These are phyloP conservation scores for Actinernus sp. DNA, from an alignment of 92 coral and sea anemone genomes.

Conservation along the genomic window DNA sequence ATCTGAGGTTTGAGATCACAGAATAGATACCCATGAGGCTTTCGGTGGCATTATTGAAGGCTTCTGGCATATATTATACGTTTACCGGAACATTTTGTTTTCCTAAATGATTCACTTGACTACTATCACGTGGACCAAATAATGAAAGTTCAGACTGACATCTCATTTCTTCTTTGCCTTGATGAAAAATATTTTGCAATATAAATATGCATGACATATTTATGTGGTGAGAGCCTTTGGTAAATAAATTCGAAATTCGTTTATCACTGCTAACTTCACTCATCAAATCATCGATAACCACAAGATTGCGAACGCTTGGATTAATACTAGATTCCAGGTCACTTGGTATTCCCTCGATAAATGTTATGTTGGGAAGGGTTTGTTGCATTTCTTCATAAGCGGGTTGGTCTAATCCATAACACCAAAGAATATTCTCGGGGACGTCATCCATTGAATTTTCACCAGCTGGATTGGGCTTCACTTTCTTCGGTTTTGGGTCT, in stretches of 20 bases:
- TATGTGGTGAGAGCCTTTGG: slow-evolving; percentile 56
- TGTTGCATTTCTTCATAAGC: too few species aligned
- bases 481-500: too few species aligned
- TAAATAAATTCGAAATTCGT: slow-evolving; percentile 41
- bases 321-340: too few species aligned
- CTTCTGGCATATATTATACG: slow-evolving; percentile 26
- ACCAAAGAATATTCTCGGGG: too few species aligned
- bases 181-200: slow-evolving; percentile 34
- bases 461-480: too few species aligned
- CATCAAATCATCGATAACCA: slow-evolving; percentile 58
- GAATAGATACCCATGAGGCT: slow-evolving; percentile 33
- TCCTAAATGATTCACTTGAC: slow-evolving; percentile 34
- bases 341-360: too few species aligned
- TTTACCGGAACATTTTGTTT: slow-evolving; percentile 30
- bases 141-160: slow-evolving; percentile 22
- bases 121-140: slow-evolving; percentile 41
- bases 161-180: slow-evolving; percentile 36
- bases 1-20: slow-evolving; percentile 63
- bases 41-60: slow-evolving; percentile 44
- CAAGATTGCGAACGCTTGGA: slow-evolving; percentile 50
- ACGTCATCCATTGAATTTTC: too few species aligned
- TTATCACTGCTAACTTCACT: slow-evolving; percentile 33
- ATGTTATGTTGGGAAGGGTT: too few species aligned
- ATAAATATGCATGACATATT: slow-evolving; percentile 33
- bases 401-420: too few species aligned